These are phyloP conservation scores for Anadara kagoshimensis DNA, from an alignment of 1,140 invertebrate genomes.

Conservation along the genomic window DNA sequence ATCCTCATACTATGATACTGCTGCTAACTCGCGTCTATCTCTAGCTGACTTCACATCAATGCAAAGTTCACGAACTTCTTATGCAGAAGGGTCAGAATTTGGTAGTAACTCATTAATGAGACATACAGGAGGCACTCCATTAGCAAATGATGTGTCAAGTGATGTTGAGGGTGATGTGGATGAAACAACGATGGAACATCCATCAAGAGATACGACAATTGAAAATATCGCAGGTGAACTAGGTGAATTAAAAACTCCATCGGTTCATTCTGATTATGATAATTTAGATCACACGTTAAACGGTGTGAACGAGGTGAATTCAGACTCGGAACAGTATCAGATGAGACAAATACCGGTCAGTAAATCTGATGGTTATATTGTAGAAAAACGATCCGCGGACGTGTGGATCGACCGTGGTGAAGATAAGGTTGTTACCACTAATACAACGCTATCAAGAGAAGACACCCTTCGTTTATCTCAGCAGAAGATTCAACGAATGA, in stretches of 20 bases:
- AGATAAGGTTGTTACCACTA: constrained; percentile 10
- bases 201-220: constrained; percentile 45
- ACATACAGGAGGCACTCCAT: constrained; percentile 32
- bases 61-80: constrained; percentile 67
- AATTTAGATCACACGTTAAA: constrained; percentile 47
- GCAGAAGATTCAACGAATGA: too few relatives aligned
- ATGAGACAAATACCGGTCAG: constrained; percentile 53
- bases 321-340: not conserved
- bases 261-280: constrained; percentile 65
- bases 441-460: constrained; percentile 18
- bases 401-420: constrained; percentile 20
- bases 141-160: constrained; percentile 28
- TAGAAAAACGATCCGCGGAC: constrained; percentile 2
- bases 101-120: constrained; percentile 44
- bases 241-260: constrained; percentile 49
- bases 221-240: constrained; percentile 49
- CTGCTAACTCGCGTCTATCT: constrained; percentile 64
- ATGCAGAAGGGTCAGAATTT: constrained; percentile 64
- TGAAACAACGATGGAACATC: constrained; percentile 24
- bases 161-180: constrained; percentile 30
- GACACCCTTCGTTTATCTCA: constrained; percentile 1
- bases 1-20: constrained; percentile 68
- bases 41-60: constrained; percentile 60
- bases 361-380: constrained; percentile 61
- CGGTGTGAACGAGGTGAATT: not conserved